Evolutionary conservation across 1,140 invertebrate species (phyloP).

Genomic region (honey bee (Apis mellifera)): DNA sequence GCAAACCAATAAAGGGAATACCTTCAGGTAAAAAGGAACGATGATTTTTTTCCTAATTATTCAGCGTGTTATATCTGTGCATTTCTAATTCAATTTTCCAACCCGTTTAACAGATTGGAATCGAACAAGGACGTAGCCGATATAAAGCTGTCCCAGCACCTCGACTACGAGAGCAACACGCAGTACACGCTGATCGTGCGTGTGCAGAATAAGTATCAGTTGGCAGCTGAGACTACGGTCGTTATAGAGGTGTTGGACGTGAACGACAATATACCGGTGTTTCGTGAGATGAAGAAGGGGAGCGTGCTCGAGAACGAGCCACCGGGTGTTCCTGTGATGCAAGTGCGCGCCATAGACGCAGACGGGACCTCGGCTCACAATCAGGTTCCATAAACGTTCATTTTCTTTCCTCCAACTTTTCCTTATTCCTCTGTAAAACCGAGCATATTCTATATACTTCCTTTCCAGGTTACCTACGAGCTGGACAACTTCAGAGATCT

Average conservation of each 20-base stretch:
- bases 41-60: too few relatives aligned
- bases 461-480: conserved; percentile 85
- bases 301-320: conserved; percentile 92
- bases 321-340: conserved; percentile 90
- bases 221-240: conserved; percentile 89
- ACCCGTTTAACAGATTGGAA: conserved; percentile 82
- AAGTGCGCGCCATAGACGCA: conserved; percentile 91
- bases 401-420: too few relatives aligned
- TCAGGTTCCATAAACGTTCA: conserved; percentile 80
- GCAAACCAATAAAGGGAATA: conserved; percentile 91
- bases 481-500: conserved; percentile 86
- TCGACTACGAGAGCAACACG: conserved; percentile 92
- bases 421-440: too few relatives aligned
- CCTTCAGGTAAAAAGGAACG: conserved; percentile 88
- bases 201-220: conserved; percentile 90
- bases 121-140: conserved; percentile 86
- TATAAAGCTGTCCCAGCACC: conserved; percentile 86
- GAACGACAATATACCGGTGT: conserved; percentile 93
- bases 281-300: conserved; percentile 88
- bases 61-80: too few relatives aligned
- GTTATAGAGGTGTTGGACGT: conserved; percentile 91
- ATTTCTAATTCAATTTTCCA: too few relatives aligned
- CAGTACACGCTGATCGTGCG: conserved; percentile 92
- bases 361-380: conserved; percentile 92
- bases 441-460: too few relatives aligned